Percentiles rank a stretch among this genome's conserved stretches.
Conservation (phyloP, 2,888 invertebrate genomes). For the Athalia circularis region DNA sequence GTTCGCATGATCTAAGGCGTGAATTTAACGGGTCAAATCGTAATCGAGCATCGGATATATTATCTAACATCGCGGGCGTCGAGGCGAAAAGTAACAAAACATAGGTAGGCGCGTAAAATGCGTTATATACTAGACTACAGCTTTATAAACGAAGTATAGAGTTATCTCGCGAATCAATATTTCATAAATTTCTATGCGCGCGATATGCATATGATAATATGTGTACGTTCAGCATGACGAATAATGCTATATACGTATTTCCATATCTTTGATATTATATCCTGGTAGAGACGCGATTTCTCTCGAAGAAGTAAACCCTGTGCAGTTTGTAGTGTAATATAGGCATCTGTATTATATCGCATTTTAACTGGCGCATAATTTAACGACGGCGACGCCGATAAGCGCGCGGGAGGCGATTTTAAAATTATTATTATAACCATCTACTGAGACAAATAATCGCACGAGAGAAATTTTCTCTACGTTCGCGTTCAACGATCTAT, state of each 20-base stretch:
- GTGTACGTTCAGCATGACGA: not conserved
- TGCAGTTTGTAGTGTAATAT: constrained; percentile 2
- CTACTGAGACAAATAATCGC: not conserved
- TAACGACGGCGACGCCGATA: not conserved
- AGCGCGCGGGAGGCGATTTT: not conserved
- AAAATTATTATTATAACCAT: constrained; percentile 23
- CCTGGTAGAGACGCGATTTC: constrained; percentile 17
- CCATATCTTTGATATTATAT: not conserved
- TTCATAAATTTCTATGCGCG: not conserved
- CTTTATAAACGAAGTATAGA: not conserved
- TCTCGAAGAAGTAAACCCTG: not conserved
- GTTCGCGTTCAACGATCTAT: not conserved
- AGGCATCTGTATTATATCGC: not conserved
- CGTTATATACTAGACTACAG: too few species aligned
- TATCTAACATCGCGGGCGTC: not conserved
- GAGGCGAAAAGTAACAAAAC: not conserved
- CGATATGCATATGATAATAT: not conserved
- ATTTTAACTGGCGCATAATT: not conserved
- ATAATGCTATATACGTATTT: not conserved
- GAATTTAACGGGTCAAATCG: not conserved
- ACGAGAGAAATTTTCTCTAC: too few species aligned
- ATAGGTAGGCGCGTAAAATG: too few species aligned
- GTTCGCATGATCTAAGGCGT: not conserved
- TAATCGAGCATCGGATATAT: not conserved
- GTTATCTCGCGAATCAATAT: not conserved